These are phyloP conservation scores for Lamprotornis superbus DNA, from an alignment of 2,113 vertebrate species.

Conservation along the genomic window DNA sequence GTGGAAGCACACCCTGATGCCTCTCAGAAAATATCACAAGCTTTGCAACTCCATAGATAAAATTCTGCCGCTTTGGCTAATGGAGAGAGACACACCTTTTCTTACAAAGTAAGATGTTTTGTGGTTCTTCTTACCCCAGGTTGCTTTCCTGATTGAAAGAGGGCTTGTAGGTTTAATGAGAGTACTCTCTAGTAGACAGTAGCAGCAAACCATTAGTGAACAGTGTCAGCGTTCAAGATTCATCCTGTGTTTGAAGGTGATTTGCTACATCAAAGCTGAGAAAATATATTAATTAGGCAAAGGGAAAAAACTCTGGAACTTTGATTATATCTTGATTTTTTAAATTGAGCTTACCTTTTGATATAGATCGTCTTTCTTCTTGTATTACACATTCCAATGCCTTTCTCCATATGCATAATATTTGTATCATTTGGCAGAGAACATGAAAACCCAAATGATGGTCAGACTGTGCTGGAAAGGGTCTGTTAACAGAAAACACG, in stretches of 20 bases:
- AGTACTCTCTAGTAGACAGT: not conserved
- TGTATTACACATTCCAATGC: not conserved
- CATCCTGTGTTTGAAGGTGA: not conserved
- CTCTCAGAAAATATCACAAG: not conserved
- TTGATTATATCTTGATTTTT: not conserved
- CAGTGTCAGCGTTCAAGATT: not conserved
- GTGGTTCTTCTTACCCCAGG: not conserved
- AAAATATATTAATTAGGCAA: constrained; percentile 12
- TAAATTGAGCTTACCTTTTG: not conserved
- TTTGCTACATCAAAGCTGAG: not conserved
- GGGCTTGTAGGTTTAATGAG: not conserved
- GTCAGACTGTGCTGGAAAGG: not conserved
- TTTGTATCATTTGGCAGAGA: constrained; percentile 31
- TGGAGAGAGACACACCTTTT: not conserved
- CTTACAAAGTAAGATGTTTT: not conserved
- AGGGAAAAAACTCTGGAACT: not conserved
- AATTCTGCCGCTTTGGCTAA: not conserved
- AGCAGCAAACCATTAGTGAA: constrained; percentile 17
- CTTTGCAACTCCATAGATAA: not conserved
- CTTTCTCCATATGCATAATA: not conserved
- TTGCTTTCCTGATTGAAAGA: not conserved
- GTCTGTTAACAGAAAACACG: not conserved
- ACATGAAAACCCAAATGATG: not conserved
- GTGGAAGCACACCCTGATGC: not conserved
- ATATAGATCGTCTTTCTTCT: not conserved